Base-by-base conservation (phyloP, 53 echinoderm and acorn worm genomes). In the Antedon mediterranea region DNA sequence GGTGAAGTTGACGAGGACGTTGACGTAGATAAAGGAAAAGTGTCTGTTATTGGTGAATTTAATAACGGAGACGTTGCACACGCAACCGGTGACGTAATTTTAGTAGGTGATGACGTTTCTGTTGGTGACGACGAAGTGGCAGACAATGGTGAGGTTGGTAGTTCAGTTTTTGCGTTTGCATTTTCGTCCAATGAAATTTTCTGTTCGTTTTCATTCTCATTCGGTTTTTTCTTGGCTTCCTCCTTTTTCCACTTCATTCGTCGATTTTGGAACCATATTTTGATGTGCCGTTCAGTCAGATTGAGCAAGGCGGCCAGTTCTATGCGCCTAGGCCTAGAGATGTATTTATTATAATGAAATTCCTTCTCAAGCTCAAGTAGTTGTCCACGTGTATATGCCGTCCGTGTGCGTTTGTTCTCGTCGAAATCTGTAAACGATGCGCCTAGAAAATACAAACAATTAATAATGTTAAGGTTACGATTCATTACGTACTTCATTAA, bases 221-320 rank as follows among this genome's bases (percentile, higher is more conserved):
- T 71, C 9, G 84, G 92, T 80, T 92, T 87, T 15, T 89, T 79
- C 75, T 97, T 97, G 8, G 92, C 92, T 71, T 97, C 97, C 43
- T 91, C 97, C 42, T 97, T 97, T 81, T 97, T 97, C 89, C 89
- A 97, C 34, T 97, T 97, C 97, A 97, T 97, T 37, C 97, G 87
- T 34, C 97, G 81, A 34, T 97, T 97, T 76, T 97, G 97, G 79
- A 97, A 97, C 97, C 97, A 97, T 71, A 97, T 97, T 82, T 97
- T 97, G 41, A 97, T 97, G 78, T 97, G 97, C 8, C 97, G 89
- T 76, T 97, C 97, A 0, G 97, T 97, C 43, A 97, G 85, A 74
- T 97, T 97, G 73, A 97, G 84, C 85, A 97, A 83, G 43, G 97
- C 97, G 28, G 97, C 97, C 32, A 97, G 82, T 80, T 97, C 97